Percentiles rank a stretch among this genome's conserved stretches.
Evolutionary conservation across 2,113 vertebrate genomes (phyloP).

Genomic region (Vidua chalybeata): DNA sequence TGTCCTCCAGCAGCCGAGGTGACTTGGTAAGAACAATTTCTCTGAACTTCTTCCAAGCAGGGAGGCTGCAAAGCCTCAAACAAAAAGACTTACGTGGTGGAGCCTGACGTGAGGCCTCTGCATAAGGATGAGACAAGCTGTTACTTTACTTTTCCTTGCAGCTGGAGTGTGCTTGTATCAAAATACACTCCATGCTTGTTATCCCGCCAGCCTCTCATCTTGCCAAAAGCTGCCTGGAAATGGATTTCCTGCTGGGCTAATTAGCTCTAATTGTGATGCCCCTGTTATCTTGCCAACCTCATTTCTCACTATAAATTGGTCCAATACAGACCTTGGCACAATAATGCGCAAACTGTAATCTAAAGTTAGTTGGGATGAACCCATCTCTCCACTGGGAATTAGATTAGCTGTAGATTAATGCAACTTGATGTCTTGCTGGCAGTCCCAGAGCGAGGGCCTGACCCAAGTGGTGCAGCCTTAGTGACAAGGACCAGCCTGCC

Average conservation of each 20-base stretch:
- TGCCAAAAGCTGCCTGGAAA: slow-evolving; percentile 70
- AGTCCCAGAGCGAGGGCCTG: neutral
- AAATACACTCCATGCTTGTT: slow-evolving; percentile 61
- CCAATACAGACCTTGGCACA: slow-evolving; percentile 58
- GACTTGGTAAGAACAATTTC: neutral
- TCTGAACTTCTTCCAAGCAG: neutral
- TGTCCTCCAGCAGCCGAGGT: rapidly evolving
- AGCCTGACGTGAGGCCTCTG: neutral
- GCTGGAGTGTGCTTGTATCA: slow-evolving; percentile 65
- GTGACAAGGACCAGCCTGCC: neutral
- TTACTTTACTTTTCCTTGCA: slow-evolving; percentile 56
- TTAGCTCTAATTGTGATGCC: slow-evolving; percentile 69
- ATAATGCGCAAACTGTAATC: neutral
- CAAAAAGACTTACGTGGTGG: slow-evolving; percentile 1
- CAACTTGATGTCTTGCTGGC: neutral
- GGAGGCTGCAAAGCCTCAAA: slow-evolving; percentile 3
- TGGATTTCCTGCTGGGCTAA: slow-evolving; percentile 71
- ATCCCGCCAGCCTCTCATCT: slow-evolving; percentile 40
- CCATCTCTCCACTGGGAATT: neutral
- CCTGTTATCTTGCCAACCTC: slow-evolving; percentile 67
- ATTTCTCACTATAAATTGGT: slow-evolving; percentile 62
- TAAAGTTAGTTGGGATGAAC: slow-evolving; percentile 16
- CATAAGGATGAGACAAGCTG: slow-evolving; percentile 54
- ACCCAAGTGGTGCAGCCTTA: neutral
- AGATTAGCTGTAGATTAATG: neutral